These are phyloP conservation scores for Nephrocerus scutellatus DNA, from an alignment of 2,888 invertebrate species.

Conservation along the genomic window DNA sequence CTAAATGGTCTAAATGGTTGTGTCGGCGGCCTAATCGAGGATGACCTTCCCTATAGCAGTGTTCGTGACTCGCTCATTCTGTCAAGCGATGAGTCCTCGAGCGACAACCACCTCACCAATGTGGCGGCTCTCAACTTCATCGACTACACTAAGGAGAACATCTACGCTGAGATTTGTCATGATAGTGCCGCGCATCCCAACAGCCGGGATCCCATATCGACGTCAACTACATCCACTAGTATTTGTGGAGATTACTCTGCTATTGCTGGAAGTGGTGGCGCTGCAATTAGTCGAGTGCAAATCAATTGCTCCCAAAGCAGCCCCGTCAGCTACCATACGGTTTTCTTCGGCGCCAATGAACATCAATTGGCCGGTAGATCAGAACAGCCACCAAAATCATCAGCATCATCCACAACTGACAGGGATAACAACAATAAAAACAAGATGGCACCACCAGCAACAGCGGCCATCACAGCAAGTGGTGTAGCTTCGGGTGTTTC, in stretches of 20 bases:
- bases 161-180: slow-evolving; percentile 63
- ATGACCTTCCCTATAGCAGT: slow-evolving; percentile 64
- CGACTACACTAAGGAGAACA: slow-evolving; percentile 54
- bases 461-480: slow-evolving; percentile 1
- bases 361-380: slow-evolving; percentile 21
- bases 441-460: slow-evolving; percentile 6
- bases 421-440: not conserved
- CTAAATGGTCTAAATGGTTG: slow-evolving; percentile 37
- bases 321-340: slow-evolving; percentile 40
- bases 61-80: slow-evolving; percentile 58
- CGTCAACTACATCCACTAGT: slow-evolving; percentile 14
- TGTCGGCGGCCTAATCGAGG: slow-evolving; percentile 49
- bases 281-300: slow-evolving; percentile 42
- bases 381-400: not conserved
- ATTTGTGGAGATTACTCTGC: slow-evolving; percentile 12
- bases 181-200: slow-evolving; percentile 24
- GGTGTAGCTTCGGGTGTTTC: not conserved
- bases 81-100: slow-evolving; percentile 31
- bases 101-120: slow-evolving; percentile 21
- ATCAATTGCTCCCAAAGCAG: slow-evolving; percentile 39
- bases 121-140: slow-evolving; percentile 26
- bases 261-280: slow-evolving; percentile 25
- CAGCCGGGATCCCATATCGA: slow-evolving; percentile 26
- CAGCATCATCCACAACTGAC: not conserved
- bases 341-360: slow-evolving; percentile 38